Percentiles rank a stretch among this genome's conserved stretches.
phyloP scores from a whole-genome alignment of 2,797 vertebrate species.

The Artibeus jamaicensis region DNA sequence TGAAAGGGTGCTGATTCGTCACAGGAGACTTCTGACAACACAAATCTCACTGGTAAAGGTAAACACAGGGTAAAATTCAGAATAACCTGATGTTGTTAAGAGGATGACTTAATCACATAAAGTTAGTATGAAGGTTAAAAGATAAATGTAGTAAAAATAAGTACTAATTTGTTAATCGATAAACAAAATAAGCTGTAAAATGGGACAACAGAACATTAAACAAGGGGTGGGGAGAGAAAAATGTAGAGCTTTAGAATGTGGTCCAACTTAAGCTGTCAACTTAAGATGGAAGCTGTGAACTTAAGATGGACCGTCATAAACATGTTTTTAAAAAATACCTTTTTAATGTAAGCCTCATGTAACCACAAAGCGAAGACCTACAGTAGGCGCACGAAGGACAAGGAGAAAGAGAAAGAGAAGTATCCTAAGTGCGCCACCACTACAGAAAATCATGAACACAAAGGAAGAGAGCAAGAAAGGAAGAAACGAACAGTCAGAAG shows the following conservation, averaged over 20 bases:
- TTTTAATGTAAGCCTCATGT: background rate
- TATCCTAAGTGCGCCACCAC: background rate
- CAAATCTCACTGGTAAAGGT: background rate
- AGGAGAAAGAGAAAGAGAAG: background rate
- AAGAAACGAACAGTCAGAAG: background rate
- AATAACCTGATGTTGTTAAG: background rate
- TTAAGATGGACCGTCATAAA: too few relatives aligned
- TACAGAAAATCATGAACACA: background rate
- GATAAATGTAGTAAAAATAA: background rate
- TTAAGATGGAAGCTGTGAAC: too few relatives aligned
- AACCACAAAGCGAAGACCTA: background rate
- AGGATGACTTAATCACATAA: background rate
- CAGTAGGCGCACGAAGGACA: background rate
- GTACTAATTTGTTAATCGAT: background rate
- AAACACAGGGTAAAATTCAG: background rate
- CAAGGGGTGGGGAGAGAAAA: background rate
- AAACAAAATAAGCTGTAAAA: background rate
- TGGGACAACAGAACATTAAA: background rate
- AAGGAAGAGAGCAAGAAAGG: background rate
- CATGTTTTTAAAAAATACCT: background rate
- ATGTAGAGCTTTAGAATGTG: background rate
- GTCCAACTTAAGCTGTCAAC: background rate
- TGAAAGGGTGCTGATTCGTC: background rate
- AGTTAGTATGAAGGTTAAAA: background rate
- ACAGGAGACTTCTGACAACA: background rate